phyloP scores from a whole-genome alignment of 2,888 invertebrate species.

The Urechis unicinctus region DNA sequence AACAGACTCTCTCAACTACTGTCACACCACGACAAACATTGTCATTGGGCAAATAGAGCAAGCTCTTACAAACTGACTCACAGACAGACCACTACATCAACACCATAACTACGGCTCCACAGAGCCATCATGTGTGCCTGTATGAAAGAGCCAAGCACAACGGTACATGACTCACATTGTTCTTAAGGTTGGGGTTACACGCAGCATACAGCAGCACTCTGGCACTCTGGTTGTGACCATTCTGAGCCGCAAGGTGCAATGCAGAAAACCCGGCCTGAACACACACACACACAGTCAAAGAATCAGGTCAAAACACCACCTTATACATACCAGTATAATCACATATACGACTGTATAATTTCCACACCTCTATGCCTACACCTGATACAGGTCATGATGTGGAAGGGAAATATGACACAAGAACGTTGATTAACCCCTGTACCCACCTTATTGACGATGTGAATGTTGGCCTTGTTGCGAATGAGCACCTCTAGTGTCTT shows the following conservation, averaged over 20 bases:
- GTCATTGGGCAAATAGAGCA: too few species aligned
- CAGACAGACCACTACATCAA: too few species aligned
- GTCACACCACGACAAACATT: too few species aligned
- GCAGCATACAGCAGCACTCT: slow-evolving; percentile 80
- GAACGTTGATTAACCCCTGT: neutral
- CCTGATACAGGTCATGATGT: neutral
- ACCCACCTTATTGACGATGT: slow-evolving; percentile 39
- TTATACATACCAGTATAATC: too few species aligned
- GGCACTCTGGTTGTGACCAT: slow-evolving; percentile 92
- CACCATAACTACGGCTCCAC: too few species aligned
- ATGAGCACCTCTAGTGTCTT: slow-evolving; percentile 70
- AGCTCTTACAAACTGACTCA: too few species aligned
- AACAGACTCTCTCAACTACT: too few species aligned
- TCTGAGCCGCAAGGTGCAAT: slow-evolving; percentile 91
- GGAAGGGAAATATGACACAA: neutral
- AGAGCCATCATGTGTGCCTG: too few species aligned
- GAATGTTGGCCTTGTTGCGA: slow-evolving; percentile 58
- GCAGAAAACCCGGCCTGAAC: slow-evolving; percentile 77
- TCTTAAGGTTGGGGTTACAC: slow-evolving; percentile 80
- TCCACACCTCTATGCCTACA: neutral
- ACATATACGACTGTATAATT: too few species aligned
- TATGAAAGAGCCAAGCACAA: too few species aligned
- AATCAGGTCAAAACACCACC: too few species aligned
- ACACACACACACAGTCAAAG: neutral
- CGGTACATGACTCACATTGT: slow-evolving; percentile 63